phyloP scores from a whole-genome alignment of 23 tunicate genomes.

The Diplosoma virens region DNA sequence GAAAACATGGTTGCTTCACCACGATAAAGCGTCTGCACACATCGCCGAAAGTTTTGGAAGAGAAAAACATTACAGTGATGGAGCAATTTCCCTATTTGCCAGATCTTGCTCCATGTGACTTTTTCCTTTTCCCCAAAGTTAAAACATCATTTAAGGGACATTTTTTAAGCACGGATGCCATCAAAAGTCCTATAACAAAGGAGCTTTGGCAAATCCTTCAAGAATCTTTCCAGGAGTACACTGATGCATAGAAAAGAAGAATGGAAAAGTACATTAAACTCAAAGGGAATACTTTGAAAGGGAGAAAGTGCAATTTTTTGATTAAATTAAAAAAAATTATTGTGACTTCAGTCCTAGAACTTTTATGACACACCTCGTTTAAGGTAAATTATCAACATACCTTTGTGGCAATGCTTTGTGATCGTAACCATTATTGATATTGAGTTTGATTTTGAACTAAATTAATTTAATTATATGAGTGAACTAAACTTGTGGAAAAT shows the following conservation, averaged over 20 bases:
- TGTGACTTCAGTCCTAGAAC: constrained; percentile 23
- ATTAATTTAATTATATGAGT: too few species aligned
- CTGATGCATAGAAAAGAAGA: constrained; percentile 9
- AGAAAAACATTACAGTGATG: not conserved
- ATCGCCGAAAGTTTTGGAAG: not conserved
- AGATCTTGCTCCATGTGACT: not conserved
- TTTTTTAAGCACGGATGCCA: constrained; percentile 5
- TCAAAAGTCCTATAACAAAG: not conserved
- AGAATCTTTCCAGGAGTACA: constrained; percentile 9
- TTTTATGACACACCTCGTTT: constrained; percentile 16
- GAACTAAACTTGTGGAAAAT: too few species aligned
- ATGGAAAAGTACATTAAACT: constrained; percentile 20
- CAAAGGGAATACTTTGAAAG: constrained; percentile 1
- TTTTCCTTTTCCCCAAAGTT: constrained; percentile 5
- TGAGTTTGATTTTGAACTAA: too few species aligned
- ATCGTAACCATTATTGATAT: too few species aligned
- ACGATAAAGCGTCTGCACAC: constrained; percentile 13
- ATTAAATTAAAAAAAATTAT: not conserved
- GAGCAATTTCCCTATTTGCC: not conserved
- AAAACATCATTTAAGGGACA: not conserved
- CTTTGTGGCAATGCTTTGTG: too few species aligned
- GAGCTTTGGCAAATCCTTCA: constrained; percentile 5
- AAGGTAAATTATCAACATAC: too few species aligned
- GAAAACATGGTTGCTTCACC: constrained; percentile 1
- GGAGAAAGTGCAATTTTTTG: constrained; percentile 1